Conservation (phyloP, 2,888 invertebrate species). For the Andrena trimmerana region DNA sequence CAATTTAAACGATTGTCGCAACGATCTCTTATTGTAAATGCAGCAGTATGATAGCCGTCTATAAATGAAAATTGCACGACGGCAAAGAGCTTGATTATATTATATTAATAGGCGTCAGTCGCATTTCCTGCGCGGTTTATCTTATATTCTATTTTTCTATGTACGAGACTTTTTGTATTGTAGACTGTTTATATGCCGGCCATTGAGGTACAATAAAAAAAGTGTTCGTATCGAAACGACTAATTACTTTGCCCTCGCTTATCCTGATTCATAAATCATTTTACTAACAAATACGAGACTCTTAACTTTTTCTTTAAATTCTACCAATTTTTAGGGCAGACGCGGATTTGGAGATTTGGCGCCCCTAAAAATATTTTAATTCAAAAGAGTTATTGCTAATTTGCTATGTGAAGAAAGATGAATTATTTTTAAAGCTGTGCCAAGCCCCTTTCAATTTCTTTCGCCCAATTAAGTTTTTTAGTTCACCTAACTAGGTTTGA, state of each 20-base stretch:
- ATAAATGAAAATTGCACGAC: not conserved
- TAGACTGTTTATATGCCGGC: constrained; percentile 33
- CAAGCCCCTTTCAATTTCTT: too few relatives aligned
- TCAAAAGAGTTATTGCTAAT: too few relatives aligned
- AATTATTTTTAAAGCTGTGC: too few relatives aligned
- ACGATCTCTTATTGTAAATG: constrained; percentile 29
- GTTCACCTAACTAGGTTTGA: not conserved
- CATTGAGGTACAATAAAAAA: constrained; percentile 46
- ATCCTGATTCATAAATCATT: not conserved
- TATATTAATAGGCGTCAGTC: not conserved
- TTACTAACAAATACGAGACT: too few relatives aligned
- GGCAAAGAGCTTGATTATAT: not conserved
- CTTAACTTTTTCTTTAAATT: too few relatives aligned
- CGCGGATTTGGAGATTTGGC: too few relatives aligned
- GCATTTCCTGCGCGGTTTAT: not conserved
- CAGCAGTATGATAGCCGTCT: constrained; percentile 8
- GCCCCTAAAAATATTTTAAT: too few relatives aligned
- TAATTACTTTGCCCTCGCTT: not conserved
- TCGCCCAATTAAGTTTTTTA: too few relatives aligned
- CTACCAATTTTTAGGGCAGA: too few relatives aligned
- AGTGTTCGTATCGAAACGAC: constrained; percentile 31
- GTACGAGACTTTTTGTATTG: constrained; percentile 41
- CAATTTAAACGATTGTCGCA: constrained; percentile 22
- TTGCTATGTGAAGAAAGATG: too few relatives aligned
- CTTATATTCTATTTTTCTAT: constrained; percentile 43